Base-by-base conservation (phyloP, 2,113 vertebrate species). In the Pseudopipra pipra region DNA sequence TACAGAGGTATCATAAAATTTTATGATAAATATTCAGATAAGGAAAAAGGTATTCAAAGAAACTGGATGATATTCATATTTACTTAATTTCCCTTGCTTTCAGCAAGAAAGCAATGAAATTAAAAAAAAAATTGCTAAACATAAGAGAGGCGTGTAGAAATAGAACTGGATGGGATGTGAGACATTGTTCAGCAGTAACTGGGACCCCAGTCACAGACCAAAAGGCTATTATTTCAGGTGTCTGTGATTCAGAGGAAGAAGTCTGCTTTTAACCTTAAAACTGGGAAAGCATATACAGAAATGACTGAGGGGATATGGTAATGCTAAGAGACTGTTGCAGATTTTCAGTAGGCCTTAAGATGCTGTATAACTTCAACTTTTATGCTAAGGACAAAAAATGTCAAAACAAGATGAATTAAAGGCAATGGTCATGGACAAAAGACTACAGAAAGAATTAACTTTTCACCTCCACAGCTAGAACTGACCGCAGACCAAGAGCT, bases 371-470 rank as follows among this genome's bases (percentile, higher is more conserved):
- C 12, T 83, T 66, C 59, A 77, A 74, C 12, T 77, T 86, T 74
- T 77, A 65, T 12, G 31, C 12, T 43, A 73, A 79, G 25, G 31
- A 31, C 52, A 70, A 33, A 85, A 90, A 96, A 94, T 51, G 55
- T 63, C 85, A 90, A 77, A 63, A 17, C 35, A 74, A 83, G 88
- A 92, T 74, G 63, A 84, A 92, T 92, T 90, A 94, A 94, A 93
- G 67, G 82, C 94, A 93, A 94, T 71, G 55, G 59, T 55, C 83
- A 83, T 67, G 71, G 88, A 46, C 82, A 93, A 94, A 52, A 75
- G 24, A 85, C 44, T 83, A 24, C 24, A 90, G 63, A 88, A 93
- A 77, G 59, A 83, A 90, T 80, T 80, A 93, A 74, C 75, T 86
- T 92, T 97, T 93, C 75, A 86, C 85, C 67, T 86, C 67, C 72